A percentile compares a stretch with the other conserved stretches of the same genome.
These are phyloP conservation scores for Hypotaenidia okinawae DNA, from an alignment of 2,797 vertebrate genomes.

Conservation along the genomic window DNA sequence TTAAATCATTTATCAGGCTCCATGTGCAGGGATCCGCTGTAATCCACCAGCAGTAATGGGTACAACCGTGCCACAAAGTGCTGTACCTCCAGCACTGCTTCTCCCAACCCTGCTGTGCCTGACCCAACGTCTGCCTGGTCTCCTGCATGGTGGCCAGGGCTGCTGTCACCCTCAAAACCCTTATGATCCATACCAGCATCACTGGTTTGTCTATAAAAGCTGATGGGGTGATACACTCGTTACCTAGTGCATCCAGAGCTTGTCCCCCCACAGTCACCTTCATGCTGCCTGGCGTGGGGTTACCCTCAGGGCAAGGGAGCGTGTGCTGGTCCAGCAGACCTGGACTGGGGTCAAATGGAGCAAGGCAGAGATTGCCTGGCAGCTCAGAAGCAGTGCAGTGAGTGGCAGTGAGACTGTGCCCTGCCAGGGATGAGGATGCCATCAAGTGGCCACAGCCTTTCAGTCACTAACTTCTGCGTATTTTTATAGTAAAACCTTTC, in stretches of 20 bases:
- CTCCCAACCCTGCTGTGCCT: background rate
- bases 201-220: background rate
- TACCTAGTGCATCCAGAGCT: background rate
- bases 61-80: accelerated
- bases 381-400: background rate
- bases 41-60: accelerated
- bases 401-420: accelerated
- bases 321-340: background rate
- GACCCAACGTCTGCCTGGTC: background rate
- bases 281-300: background rate
- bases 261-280: background rate
- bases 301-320: background rate
- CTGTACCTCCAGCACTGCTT: background rate
- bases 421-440: slow-evolving; percentile 6
- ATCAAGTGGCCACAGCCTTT: slow-evolving; percentile 49
- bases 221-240: background rate
- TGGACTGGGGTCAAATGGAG: background rate
- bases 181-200: accelerated
- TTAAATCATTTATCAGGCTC: background rate
- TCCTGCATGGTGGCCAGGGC: background rate
- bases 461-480: background rate
- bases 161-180: background rate
- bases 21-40: accelerated
- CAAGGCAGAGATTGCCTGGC: background rate
- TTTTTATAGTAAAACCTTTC: background rate